Base-by-base conservation (phyloP, 1,140 invertebrate genomes). In the Pseudomyrmex cubaensis region DNA sequence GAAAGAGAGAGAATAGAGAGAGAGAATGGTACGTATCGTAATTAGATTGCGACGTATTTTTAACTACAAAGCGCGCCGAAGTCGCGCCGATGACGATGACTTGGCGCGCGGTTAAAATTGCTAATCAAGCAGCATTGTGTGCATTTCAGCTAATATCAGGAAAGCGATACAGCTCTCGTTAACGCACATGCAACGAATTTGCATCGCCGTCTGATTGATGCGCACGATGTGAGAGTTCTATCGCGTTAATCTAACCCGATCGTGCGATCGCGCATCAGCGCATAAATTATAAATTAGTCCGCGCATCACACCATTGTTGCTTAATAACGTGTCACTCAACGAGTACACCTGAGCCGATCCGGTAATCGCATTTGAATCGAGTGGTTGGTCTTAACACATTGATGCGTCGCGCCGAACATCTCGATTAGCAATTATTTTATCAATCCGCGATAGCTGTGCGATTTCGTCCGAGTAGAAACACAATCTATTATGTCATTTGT, bases 241-340 rank as follows among this genome's bases (percentile, higher is more conserved):
- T 80, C 76, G 56, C 66, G 76, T 80, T 80, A 80, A 80, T 80
- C 76, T 80, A 80, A 72, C 76, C 76, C 76, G 76, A 80, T 80
- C 66, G 56, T 35, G 35, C 54, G 63, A 80, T 72, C 66, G 48
- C 76, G 76, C 76, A 70, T 72, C 76, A 59, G 76, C 76, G 76
- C 76, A 80, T 80, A 80, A 80, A 80, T 80, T 80, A 80, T 80
- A 80, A 80, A 80, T 80, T 80, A 80, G 76, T 80, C 76, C 69
- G 54, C 54, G 54, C 22, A 48, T 54, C 54, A 61, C 44, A 61
- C 54, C 66, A 80, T 80, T 80, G 76, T 80, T 80, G 76, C 76
- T 80, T 80, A 80, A 80, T 80, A 80, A 80, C 66, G 76, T 80
- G 76, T 80, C 76, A 72, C 66, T 80, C 76, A 80, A 72, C 76